phyloP scores from a whole-genome alignment of 1,140 invertebrate genomes.

The Euwallacea similis region DNA sequence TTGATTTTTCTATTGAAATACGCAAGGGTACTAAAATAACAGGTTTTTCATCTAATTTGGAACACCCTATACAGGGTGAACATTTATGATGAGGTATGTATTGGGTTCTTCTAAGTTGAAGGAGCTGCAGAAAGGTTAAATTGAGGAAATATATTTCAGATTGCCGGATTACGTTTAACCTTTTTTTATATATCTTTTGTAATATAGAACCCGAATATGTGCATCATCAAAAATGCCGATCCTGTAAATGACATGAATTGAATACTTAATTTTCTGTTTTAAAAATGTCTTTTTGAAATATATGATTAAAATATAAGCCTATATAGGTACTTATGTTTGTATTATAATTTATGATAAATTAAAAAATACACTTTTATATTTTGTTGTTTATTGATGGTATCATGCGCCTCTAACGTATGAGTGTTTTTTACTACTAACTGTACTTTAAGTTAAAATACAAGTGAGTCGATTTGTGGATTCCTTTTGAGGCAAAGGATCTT shows the following conservation, averaged over 20 bases:
- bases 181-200: neutral
- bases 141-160: neutral
- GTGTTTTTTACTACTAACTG: no score
- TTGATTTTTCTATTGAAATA: no score
- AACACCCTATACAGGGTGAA: no score
- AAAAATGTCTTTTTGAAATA: slow-evolving; percentile 45
- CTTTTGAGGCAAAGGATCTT: no score
- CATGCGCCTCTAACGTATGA: no score
- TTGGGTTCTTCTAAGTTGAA: neutral
- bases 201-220: neutral
- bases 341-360: slow-evolving; percentile 48
- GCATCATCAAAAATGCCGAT: neutral
- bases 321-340: slow-evolving; percentile 41
- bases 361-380: slow-evolving; percentile 44
- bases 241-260: slow-evolving; percentile 8
- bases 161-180: neutral
- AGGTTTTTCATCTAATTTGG: no score
- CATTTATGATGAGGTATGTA: neutral
- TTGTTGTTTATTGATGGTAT: slow-evolving; percentile 4
- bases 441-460: no score
- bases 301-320: slow-evolving; percentile 45
- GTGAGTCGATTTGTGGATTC: no score
- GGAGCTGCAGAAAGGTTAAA: neutral
- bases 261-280: slow-evolving; percentile 39
- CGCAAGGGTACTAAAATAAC: no score